Percentiles rank a stretch among this genome's conserved stretches.
Conservation (phyloP, 2,113 vertebrate species). For the Ahaetulla prasina region DNA sequence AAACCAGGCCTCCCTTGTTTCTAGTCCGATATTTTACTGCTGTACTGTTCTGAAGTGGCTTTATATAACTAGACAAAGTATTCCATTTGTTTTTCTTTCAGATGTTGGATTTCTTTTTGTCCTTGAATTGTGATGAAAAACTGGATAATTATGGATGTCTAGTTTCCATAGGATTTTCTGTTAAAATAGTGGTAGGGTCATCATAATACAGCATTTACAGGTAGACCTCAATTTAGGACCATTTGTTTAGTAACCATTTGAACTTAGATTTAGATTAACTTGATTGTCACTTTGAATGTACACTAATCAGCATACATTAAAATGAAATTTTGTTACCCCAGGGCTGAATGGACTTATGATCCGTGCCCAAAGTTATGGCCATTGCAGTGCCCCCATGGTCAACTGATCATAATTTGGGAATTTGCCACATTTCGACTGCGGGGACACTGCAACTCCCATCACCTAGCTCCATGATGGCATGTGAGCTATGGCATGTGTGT, state of each 20-base stretch:
- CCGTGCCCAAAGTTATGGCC: background rate
- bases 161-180: background rate
- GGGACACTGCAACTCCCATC: too few relatives aligned
- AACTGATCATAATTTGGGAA: background rate
- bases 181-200: background rate
- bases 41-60: background rate
- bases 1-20: background rate
- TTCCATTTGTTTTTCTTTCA: background rate
- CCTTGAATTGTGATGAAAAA: background rate
- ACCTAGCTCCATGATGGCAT: too few relatives aligned
- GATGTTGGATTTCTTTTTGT: background rate
- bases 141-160: background rate
- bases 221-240: background rate
- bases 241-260: background rate
- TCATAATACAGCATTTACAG: background rate
- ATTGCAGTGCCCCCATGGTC: background rate
- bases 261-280: background rate
- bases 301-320: too few relatives aligned
- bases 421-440: too few relatives aligned
- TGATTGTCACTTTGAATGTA: too few relatives aligned
- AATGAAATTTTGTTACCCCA: too few relatives aligned
- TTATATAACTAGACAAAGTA: background rate
- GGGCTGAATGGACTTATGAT: background rate
- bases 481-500: too few relatives aligned
- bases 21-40: background rate